Evolutionary conservation across 2,113 vertebrate species (phyloP).

Genomic region (Melanocharis versteri): DNA sequence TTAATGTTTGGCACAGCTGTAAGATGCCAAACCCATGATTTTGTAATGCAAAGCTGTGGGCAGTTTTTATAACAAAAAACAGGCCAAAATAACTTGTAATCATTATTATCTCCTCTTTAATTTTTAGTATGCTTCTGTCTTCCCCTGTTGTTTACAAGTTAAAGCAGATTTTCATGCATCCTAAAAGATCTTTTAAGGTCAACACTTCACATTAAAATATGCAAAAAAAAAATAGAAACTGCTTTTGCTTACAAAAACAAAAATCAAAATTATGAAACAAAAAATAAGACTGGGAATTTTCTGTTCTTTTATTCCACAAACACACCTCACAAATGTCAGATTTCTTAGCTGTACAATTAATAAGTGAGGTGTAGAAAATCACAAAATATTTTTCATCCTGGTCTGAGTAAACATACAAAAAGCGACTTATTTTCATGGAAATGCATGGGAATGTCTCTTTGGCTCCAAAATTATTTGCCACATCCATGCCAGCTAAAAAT

Average conservation of each 20-base stretch:
- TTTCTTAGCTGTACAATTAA: neutral
- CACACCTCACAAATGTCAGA: slow-evolving; percentile 1
- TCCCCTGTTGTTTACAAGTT: neutral
- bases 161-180: neutral
- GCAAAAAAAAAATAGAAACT: neutral
- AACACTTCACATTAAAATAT: neutral
- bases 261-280: neutral
- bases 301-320: neutral
- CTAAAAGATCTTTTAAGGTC: neutral
- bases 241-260: neutral
- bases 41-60: neutral
- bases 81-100: neutral
- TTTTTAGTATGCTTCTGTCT: neutral
- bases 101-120: neutral
- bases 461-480: neutral
- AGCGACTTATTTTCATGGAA: slow-evolving; percentile 31
- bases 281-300: neutral
- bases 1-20: neutral
- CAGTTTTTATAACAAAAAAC: neutral
- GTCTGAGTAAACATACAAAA: slow-evolving; percentile 5
- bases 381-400: neutral
- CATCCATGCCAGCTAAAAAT: neutral
- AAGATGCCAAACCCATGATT: neutral
- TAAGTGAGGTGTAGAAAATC: slow-evolving; percentile 17
- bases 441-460: neutral